Percentiles rank a stretch among this genome's conserved stretches.
These are phyloP conservation scores for Napeogenes inachia DNA, from an alignment of 2,888 invertebrate genomes.

Conservation along the genomic window DNA sequence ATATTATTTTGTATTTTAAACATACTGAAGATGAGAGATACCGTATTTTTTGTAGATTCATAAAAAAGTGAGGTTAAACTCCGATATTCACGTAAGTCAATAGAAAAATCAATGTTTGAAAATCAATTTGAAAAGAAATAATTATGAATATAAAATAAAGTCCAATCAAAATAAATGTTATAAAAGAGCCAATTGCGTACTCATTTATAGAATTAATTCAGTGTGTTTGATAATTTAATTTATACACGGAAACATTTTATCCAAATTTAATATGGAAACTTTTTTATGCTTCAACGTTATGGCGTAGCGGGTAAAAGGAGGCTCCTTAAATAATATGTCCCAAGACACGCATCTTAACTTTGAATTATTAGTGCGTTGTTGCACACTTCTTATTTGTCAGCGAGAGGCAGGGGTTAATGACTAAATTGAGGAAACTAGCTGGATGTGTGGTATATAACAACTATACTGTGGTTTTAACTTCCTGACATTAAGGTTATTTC, in stretches of 20 bases:
- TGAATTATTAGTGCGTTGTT: conserved; percentile 16
- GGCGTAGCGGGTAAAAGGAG: neutral
- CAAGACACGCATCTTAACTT: conserved; percentile 21
- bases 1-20: too few species aligned
- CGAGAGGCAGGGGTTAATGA: conserved; percentile 14
- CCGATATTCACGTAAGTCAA: too few species aligned
- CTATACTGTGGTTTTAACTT: too few species aligned
- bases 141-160: too few species aligned
- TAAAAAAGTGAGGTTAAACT: too few species aligned
- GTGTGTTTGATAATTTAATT: neutral
- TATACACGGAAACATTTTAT: neutral
- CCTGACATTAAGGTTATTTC: too few species aligned
- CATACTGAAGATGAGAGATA: too few species aligned
- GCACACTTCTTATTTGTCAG: conserved; percentile 10
- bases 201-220: neutral
- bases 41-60: too few species aligned
- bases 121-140: too few species aligned
- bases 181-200: neutral
- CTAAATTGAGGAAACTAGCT: conserved; percentile 11
- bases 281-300: conserved; percentile 1
- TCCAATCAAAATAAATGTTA: too few species aligned
- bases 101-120: too few species aligned
- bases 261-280: neutral
- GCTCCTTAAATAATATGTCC: conserved; percentile 16
- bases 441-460: neutral